phyloP scores from a whole-genome alignment of 2,797 vertebrate genomes.

The Acrocephalus scirpaceus region DNA sequence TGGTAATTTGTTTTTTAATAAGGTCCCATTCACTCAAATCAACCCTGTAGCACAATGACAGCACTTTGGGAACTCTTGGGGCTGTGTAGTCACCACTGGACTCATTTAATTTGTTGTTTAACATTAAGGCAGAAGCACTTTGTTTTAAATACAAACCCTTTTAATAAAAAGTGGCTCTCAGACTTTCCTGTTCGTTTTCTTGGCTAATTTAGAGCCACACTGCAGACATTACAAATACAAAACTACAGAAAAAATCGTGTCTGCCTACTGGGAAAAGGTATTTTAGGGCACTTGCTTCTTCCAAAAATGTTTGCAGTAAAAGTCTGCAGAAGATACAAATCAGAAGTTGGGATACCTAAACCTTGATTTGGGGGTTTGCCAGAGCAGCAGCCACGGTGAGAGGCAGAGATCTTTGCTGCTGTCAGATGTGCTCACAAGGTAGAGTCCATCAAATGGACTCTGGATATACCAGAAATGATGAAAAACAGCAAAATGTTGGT shows the following conservation, averaged over 20 bases:
- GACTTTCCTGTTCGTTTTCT: background rate
- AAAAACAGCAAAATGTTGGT: background rate
- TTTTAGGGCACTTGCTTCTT: background rate
- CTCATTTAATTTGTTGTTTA: background rate
- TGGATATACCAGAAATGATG: background rate
- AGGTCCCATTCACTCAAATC: background rate
- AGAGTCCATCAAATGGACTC: background rate
- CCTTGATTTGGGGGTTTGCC: background rate
- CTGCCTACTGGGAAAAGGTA: background rate
- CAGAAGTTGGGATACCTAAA: background rate
- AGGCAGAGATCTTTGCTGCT: background rate
- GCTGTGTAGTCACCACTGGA: accelerated
- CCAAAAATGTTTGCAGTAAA: background rate
- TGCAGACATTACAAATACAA: background rate
- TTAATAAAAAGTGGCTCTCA: background rate
- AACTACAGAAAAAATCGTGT: background rate
- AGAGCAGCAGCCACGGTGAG: accelerated
- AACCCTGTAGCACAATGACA: accelerated
- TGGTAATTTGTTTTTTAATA: background rate
- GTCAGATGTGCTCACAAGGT: accelerated
- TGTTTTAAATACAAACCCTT: background rate
- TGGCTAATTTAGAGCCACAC: background rate
- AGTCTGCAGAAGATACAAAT: background rate
- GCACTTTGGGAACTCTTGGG: accelerated
- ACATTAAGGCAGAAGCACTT: background rate